Conservation (phyloP, 2,113 vertebrate genomes). For the Trachemys scripta region DNA sequence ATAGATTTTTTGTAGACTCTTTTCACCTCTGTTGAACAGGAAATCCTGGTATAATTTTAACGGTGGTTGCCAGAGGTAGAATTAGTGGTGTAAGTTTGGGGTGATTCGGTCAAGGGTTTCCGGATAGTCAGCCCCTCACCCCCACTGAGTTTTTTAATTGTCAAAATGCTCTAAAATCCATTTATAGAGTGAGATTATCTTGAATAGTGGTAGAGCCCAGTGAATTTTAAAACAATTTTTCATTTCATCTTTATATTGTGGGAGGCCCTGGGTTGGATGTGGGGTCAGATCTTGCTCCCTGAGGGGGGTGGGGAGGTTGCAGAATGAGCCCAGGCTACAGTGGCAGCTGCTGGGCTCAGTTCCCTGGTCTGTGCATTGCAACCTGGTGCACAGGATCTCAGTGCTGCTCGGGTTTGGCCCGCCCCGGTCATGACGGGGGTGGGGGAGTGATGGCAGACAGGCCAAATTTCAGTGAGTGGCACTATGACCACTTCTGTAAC, state of each 20-base stretch:
- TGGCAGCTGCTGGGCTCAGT: background rate
- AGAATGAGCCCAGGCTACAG: background rate
- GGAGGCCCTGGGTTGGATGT: too few relatives aligned
- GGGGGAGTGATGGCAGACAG: background rate
- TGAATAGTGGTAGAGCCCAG: background rate
- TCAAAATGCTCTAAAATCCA: background rate
- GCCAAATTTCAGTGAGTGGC: background rate
- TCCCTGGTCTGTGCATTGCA: background rate
- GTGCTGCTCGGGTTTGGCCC: background rate
- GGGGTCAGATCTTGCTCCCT: too few relatives aligned
- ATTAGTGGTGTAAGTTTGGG: background rate
- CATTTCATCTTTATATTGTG: background rate
- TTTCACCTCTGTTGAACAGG: background rate
- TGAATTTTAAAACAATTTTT: background rate
- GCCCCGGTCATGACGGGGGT: background rate
- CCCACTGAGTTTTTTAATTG: background rate
- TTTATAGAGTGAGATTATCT: background rate
- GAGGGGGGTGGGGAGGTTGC: too few relatives aligned
- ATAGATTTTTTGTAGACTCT: background rate
- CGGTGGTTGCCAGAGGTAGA: background rate
- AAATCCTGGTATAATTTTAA: background rate
- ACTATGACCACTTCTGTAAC: background rate
- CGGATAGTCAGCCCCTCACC: background rate
- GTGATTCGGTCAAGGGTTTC: background rate
- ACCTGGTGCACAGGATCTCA: background rate